These are phyloP conservation scores for Mercenaria mercenaria DNA, from an alignment of 1,140 invertebrate genomes.

Conservation along the genomic window DNA sequence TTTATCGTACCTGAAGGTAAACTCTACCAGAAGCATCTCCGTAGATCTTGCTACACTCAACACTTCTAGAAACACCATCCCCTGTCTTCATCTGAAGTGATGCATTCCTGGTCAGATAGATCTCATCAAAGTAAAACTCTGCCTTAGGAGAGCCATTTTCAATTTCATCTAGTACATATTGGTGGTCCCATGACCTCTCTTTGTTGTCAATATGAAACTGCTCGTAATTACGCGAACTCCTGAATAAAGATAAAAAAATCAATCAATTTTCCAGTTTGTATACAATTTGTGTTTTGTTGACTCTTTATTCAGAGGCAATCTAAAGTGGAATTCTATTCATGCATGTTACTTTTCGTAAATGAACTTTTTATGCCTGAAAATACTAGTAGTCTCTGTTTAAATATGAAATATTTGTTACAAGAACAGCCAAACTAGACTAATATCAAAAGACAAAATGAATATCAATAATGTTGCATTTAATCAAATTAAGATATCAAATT, in stretches of 20 bases:
- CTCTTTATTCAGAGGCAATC: too few relatives aligned
- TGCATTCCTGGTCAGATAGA: conserved; percentile 75
- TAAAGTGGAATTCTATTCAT: too few relatives aligned
- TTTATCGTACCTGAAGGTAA: conserved; percentile 66
- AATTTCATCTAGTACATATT: conserved; percentile 71
- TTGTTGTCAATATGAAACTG: conserved; percentile 73
- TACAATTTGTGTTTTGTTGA: too few relatives aligned
- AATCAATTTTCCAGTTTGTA: too few relatives aligned
- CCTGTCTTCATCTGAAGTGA: conserved; percentile 74
- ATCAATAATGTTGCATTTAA: too few relatives aligned
- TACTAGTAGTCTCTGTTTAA: too few relatives aligned
- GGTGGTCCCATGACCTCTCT: conserved; percentile 75
- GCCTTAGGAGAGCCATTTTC: conserved; percentile 9
- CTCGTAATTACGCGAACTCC: conserved; percentile 67
- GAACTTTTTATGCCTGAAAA: too few relatives aligned
- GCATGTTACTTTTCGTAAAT: too few relatives aligned
- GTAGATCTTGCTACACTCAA: conserved; percentile 72
- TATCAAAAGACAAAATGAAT: too few relatives aligned
- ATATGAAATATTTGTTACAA: too few relatives aligned
- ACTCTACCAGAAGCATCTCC: conserved; percentile 78
- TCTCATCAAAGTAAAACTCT: conserved; percentile 77
- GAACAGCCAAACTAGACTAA: too few relatives aligned
- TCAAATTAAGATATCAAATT: too few relatives aligned
- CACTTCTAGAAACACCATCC: conserved; percentile 53
- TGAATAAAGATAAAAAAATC: neutral